Evolutionary conservation across 2,113 vertebrate genomes (phyloP).

Genomic region (Rostratula benghalensis): DNA sequence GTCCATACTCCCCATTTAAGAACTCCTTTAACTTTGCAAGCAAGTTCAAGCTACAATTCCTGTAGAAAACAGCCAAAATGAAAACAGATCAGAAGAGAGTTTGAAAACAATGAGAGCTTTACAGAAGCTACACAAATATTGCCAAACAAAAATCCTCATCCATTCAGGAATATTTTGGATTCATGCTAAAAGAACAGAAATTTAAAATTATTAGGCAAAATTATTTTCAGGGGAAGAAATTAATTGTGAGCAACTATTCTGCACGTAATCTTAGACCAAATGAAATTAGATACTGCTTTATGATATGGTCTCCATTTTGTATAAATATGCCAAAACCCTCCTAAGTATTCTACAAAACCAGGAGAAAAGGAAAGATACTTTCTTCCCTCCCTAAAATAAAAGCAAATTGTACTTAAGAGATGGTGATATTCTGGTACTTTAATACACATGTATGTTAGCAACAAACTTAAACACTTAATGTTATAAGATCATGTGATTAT

Average conservation of each 20-base stretch:
- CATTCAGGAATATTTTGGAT: neutral
- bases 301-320: neutral
- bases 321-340: neutral
- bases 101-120: neutral
- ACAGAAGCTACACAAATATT: neutral
- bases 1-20: neutral
- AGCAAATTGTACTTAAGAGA: neutral
- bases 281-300: neutral
- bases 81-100: neutral
- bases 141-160: neutral
- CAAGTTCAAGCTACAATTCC: neutral
- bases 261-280: neutral
- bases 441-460: neutral
- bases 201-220: neutral
- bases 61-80: neutral
- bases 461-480: slow-evolving; percentile 4
- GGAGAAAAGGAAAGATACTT: neutral
- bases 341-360: neutral
- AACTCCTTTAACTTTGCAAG: neutral
- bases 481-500: neutral
- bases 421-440: neutral
- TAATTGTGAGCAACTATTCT: neutral
- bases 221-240: neutral
- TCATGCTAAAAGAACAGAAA: neutral
- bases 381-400: neutral